Percentiles rank a stretch among this genome's conserved stretches.
These are phyloP conservation scores for Diorhabda sublineata DNA, from an alignment of 1,140 invertebrate genomes.

Conservation along the genomic window DNA sequence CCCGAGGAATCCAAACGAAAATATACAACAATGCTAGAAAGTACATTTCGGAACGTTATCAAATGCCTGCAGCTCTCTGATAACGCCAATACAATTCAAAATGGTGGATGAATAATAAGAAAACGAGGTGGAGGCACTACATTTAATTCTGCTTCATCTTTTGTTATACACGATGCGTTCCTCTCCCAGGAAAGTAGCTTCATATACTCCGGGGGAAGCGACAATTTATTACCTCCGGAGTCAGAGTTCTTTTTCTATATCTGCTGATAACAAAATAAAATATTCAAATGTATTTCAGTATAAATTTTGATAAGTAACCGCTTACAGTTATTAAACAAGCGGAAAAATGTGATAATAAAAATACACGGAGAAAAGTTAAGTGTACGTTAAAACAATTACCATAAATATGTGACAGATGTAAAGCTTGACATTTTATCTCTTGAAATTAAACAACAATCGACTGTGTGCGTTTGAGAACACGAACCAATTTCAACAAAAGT, in stretches of 20 bases:
- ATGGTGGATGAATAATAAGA: slow-evolving; percentile 1
- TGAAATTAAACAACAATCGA: no score
- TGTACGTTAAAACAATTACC: no score
- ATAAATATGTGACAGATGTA: no score
- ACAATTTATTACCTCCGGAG: background rate
- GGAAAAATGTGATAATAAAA: no score
- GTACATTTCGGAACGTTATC: slow-evolving; percentile 2
- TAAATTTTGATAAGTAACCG: no score
- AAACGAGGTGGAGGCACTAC: background rate
- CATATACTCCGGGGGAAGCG: background rate
- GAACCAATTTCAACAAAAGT: no score
- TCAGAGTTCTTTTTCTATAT: background rate
- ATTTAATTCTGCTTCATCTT: slow-evolving; percentile 1
- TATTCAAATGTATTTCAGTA: background rate
- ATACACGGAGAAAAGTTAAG: no score
- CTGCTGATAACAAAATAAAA: background rate
- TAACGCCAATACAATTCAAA: background rate
- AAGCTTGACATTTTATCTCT: no score
- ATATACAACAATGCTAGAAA: slow-evolving; percentile 2
- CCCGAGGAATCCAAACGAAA: background rate
- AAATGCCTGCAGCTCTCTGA: background rate
- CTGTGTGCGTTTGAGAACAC: no score
- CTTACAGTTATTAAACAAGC: no score
- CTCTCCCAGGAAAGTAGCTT: background rate
- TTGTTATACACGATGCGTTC: background rate